These are phyloP conservation scores for Orycteropus afer DNA, from an alignment of 2,113 vertebrate genomes.

Conservation along the genomic window DNA sequence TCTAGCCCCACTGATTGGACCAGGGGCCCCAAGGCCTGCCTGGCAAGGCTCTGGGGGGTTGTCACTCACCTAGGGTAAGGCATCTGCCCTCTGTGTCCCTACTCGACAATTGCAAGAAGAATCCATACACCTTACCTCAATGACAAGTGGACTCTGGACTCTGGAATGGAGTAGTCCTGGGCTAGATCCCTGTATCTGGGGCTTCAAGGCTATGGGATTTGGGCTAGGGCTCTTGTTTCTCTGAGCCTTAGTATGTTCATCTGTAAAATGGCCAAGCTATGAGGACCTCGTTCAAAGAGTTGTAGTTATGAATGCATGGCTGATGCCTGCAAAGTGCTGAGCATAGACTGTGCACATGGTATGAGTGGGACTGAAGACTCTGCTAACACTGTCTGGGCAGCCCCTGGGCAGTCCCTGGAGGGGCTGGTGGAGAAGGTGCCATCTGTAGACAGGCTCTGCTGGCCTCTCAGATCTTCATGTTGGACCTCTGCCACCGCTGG, in stretches of 20 bases:
- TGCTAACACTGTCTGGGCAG: background rate
- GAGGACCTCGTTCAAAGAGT: background rate
- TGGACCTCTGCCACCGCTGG: background rate
- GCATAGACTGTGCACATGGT: fast-evolving
- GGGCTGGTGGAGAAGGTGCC: fast-evolving
- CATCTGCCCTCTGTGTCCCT: fast-evolving
- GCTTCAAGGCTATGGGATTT: background rate
- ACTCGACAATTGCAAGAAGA: background rate
- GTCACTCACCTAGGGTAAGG: background rate
- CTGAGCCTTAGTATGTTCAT: background rate
- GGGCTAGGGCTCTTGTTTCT: background rate
- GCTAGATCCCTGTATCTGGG: background rate
- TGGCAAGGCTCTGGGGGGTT: fast-evolving
- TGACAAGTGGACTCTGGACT: background rate
- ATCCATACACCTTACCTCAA: background rate
- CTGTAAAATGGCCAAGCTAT: background rate
- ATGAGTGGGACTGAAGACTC: fast-evolving
- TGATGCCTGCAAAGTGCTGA: fast-evolving
- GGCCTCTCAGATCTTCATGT: fast-evolving
- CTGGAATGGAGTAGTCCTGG: background rate
- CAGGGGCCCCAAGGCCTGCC: background rate
- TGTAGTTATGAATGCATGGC: fast-evolving
- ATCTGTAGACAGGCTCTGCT: background rate
- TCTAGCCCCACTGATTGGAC: background rate
- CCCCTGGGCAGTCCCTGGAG: background rate